phyloP scores from a whole-genome alignment of 2,888 invertebrate genomes.

The Apodemia mormo region DNA sequence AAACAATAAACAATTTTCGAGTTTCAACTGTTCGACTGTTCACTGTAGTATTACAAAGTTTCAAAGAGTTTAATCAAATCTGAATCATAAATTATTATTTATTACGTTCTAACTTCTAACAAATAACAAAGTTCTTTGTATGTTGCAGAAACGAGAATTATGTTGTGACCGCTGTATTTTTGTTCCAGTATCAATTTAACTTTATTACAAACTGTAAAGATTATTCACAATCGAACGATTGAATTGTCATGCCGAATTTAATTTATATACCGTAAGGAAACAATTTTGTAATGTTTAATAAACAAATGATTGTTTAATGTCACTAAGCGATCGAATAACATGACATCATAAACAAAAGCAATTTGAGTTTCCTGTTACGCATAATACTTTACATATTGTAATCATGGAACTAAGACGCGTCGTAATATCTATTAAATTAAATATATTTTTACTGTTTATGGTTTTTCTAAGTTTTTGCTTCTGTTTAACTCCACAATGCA shows the following conservation, averaged over 20 bases:
- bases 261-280: conserved; percentile 37
- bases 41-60: too few species aligned
- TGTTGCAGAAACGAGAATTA: too few species aligned
- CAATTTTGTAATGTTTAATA: conserved; percentile 49
- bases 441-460: conserved; percentile 47
- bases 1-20: too few species aligned
- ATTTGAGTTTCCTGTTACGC: conserved; percentile 57
- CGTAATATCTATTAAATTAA: conserved; percentile 45
- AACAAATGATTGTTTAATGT: conserved; percentile 57
- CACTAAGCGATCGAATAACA: conserved; percentile 42
- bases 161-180: neutral
- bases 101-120: too few species aligned
- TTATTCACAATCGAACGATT: neutral
- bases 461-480: conserved; percentile 48
- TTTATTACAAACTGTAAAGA: neutral
- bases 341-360: conserved; percentile 58
- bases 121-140: too few species aligned
- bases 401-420: conserved; percentile 50
- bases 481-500: conserved; percentile 68
- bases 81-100: too few species aligned
- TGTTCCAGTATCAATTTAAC: neutral
- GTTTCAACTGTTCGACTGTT: too few species aligned
- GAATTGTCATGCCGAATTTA: conserved; percentile 3
- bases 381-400: conserved; percentile 50
- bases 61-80: too few species aligned